These are phyloP conservation scores for Nothobranchius furzeri DNA, from an alignment of 2,113 vertebrate genomes.

Conservation along the genomic window DNA sequence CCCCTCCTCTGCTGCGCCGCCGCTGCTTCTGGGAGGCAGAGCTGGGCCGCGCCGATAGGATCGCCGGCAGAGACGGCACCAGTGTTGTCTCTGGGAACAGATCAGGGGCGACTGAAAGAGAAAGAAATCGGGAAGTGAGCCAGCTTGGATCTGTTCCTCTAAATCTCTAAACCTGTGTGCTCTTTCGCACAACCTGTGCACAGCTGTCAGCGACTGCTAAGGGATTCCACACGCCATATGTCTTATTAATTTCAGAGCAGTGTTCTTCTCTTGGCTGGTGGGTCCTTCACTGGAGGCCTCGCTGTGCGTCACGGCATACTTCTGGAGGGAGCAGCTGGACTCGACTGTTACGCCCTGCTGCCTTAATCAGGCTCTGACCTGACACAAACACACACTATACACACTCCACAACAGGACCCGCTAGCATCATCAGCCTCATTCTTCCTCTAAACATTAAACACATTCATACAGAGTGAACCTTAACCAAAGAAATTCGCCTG, in stretches of 20 bases:
- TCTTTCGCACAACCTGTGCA: background rate
- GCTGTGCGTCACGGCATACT: constrained; percentile 44
- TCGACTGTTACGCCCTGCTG: constrained; percentile 32
- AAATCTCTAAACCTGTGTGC: constrained; percentile 23
- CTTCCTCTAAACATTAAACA: background rate
- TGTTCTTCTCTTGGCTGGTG: constrained; percentile 25
- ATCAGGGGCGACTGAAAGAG: constrained; percentile 72
- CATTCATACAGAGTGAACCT: background rate
- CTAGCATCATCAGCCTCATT: constrained; percentile 9
- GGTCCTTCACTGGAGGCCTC: constrained; percentile 39
- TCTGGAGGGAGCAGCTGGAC: constrained; percentile 59
- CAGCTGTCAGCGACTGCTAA: constrained; percentile 27
- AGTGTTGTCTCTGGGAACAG: constrained; percentile 74
- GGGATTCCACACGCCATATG: constrained; percentile 37
- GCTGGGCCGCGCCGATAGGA: constrained; percentile 50
- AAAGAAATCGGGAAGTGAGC: background rate
- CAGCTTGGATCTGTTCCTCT: background rate
- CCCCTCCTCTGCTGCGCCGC: constrained; percentile 50
- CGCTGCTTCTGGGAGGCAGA: constrained; percentile 42
- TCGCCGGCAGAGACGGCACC: constrained; percentile 60
- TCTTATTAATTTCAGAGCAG: constrained; percentile 34
- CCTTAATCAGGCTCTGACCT: constrained; percentile 48
- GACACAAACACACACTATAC: constrained; percentile 19
- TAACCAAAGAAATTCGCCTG: background rate
- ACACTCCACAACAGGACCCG: constrained; percentile 1